Conservation (phyloP, 2,797 vertebrate genomes). For the Centropyge bicolor region DNA sequence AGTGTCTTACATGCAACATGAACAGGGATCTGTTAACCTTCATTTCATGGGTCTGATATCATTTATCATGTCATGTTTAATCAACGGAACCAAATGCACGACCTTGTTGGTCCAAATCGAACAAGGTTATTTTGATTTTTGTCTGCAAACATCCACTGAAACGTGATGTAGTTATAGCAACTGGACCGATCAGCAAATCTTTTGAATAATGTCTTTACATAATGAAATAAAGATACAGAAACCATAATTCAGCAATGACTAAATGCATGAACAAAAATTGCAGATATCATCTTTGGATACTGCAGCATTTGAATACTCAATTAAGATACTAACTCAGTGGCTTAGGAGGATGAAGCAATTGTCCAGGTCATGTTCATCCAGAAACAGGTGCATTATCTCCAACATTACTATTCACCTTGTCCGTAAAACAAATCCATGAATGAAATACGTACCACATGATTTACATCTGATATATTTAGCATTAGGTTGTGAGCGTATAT, state of each 20-base stretch:
- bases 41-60: background rate
- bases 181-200: background rate
- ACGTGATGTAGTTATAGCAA: background rate
- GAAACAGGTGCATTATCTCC: background rate
- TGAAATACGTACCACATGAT: conserved; percentile 24
- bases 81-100: background rate
- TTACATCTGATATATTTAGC: conserved; percentile 46
- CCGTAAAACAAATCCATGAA: background rate
- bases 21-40: background rate
- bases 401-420: background rate
- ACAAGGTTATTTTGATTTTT: background rate
- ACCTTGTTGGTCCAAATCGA: background rate
- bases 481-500: conserved; percentile 20
- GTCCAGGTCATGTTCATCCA: background rate
- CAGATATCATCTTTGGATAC: background rate
- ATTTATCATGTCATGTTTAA: background rate
- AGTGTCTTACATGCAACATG: conserved; percentile 6
- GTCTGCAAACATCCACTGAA: background rate
- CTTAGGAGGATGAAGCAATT: conserved; percentile 1
- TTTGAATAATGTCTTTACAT: background rate
- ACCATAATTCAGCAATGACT: background rate
- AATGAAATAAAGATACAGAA: background rate
- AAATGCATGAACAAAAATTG: background rate
- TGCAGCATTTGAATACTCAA: background rate
- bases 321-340: background rate